Conservation (phyloP, 2,888 invertebrate species). For the Diploptera punctata region DNA sequence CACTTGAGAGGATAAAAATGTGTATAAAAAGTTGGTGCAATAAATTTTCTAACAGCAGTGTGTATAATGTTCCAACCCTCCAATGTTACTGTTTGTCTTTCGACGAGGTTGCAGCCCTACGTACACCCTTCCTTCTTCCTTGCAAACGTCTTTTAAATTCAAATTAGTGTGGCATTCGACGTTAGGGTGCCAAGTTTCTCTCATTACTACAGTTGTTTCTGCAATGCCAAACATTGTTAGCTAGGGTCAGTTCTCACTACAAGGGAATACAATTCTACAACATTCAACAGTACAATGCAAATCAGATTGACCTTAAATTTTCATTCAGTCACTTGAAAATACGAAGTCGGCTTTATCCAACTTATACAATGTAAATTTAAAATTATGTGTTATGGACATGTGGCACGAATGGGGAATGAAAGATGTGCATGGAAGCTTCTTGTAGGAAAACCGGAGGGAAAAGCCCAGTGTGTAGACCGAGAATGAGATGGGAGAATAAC, state of each 20-base stretch:
- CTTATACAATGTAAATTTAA: no score
- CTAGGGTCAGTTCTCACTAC: neutral
- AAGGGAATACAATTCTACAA: no score
- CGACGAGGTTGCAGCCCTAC: constrained; percentile 14
- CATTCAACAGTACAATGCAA: no score
- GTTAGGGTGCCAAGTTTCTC: neutral
- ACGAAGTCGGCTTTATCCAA: no score
- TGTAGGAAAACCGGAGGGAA: no score
- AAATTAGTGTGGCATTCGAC: constrained; percentile 26
- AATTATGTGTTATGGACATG: no score
- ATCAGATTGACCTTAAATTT: no score
- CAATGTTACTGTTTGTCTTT: constrained; percentile 24
- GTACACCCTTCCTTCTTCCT: neutral
- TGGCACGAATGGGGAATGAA: no score
- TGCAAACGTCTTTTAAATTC: constrained; percentile 27
- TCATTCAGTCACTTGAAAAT: no score
- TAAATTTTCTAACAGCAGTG: constrained; percentile 15
- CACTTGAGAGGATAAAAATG: neutral
- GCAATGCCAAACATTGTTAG: neutral
- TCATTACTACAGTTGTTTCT: neutral
- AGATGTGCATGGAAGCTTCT: no score
- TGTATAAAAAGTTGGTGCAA: neutral
- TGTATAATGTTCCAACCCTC: neutral
- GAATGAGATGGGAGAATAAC: no score
- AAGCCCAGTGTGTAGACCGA: no score